These are phyloP conservation scores for Catharus ustulatus DNA, from an alignment of 2,797 vertebrate species.

Conservation along the genomic window DNA sequence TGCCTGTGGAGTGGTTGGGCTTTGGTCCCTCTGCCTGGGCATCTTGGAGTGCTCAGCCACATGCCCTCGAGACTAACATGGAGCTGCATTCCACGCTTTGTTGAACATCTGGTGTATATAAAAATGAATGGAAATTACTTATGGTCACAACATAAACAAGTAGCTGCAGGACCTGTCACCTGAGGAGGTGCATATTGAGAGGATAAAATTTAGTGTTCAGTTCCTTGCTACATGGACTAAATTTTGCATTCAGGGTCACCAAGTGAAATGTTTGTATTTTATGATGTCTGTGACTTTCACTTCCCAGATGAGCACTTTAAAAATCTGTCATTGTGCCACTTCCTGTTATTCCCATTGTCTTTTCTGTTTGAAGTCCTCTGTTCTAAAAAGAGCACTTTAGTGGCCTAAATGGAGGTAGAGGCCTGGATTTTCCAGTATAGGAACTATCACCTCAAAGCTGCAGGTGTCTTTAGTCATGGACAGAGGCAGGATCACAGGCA, in stretches of 20 bases:
- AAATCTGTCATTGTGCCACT: neutral
- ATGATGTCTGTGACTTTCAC: slow-evolving; percentile 4
- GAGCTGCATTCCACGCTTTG: neutral
- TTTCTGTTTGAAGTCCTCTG: neutral
- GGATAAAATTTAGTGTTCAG: neutral
- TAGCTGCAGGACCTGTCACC: neutral
- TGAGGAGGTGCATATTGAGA: neutral
- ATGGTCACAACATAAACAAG: neutral
- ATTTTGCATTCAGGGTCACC: neutral
- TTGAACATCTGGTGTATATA: neutral
- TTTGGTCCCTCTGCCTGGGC: neutral
- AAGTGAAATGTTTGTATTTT: neutral
- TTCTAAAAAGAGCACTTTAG: neutral
- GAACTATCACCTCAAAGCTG: neutral
- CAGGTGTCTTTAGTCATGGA: neutral
- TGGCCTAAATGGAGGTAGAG: neutral
- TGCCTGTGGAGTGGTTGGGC: rapidly evolving
- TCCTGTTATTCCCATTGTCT: neutral
- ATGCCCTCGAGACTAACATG: neutral
- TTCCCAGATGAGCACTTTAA: neutral
- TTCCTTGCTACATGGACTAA: neutral
- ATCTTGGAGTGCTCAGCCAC: neutral
- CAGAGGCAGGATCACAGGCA: neutral
- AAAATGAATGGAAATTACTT: neutral
- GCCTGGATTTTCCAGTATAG: neutral